Evolutionary conservation across 2,113 vertebrate genomes (phyloP), one percentile per base, ranked within the genome.

Genomic region (Megaceryle torquata): DNA sequence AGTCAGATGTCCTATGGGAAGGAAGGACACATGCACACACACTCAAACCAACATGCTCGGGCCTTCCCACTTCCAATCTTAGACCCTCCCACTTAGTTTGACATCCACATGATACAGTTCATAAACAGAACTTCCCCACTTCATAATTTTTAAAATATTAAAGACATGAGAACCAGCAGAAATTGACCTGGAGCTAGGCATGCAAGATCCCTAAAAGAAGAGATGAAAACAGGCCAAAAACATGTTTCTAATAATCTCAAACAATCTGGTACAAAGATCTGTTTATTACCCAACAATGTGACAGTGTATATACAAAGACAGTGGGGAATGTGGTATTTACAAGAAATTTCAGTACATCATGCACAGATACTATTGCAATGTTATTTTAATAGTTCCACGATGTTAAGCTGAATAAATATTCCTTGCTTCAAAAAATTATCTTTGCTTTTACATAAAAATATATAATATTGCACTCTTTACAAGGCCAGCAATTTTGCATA

Each of bases 361-460:
- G 97, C 97, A 97, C 93, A 84, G 78, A 82, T 75, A 91, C 91
- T 95, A 89, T 86, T 95, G 91, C 37, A 92, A 91, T 83, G 79
- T 81, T 91, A n/a, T 92, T 95, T 97, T 93, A 75, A 95, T 92
- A 96, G 77, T 96, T 95, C 87, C 93, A 97, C 86, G 96, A 77
- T 39, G 68, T 96, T 97, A 97, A 97, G 97, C 97, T 97, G 93
- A 98, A 98, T 98, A 98, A 98, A 98, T 98, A 98, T 83, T 96
- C 89, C 90, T 97, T 92, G 93, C 86, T 89, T 89, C 96, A 94
- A 96, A 96, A 96, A 92, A 74, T 95, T 61, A 71, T 88, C 94
- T 97, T 96, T 87, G 91, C 84, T 95, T 97, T 96, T 96, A 98
- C 98, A 96, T 96, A 98, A 98, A 98, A 98, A 98, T 98, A 98